Evolutionary conservation across 2,797 vertebrate species (phyloP).

Genomic region (Mastacembelus armatus): DNA sequence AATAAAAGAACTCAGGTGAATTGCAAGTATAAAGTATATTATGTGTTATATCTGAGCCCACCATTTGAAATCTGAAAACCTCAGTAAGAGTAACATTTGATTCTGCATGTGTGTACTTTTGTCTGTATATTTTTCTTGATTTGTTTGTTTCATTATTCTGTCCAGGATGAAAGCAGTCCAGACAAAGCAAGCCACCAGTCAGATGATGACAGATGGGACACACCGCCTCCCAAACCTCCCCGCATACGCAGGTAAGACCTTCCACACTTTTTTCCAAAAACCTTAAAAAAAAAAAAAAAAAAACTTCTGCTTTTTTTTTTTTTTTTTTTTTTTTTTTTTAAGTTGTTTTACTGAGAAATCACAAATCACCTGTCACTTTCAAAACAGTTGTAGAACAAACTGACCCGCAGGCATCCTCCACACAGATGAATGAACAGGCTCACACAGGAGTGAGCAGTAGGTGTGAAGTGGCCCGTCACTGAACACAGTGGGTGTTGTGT

Average conservation of each 20-base stretch:
- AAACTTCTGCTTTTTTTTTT: background rate
- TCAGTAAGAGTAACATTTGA: background rate
- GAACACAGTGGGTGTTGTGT: constrained; percentile 36
- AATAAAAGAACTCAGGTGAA: background rate
- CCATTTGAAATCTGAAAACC: background rate
- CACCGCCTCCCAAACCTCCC: constrained; percentile 96
- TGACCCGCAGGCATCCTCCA: background rate
- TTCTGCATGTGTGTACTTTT: background rate
- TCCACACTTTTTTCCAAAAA: too few species aligned
- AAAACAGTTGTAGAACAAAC: background rate
- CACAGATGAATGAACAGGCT: constrained; percentile 43
- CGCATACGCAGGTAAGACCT: constrained; percentile 91
- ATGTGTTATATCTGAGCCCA: background rate
- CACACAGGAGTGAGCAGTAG: constrained; percentile 24
- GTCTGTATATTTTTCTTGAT: background rate
- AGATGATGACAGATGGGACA: constrained; percentile 90
- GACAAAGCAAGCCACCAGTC: constrained; percentile 86
- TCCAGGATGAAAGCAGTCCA: constrained; percentile 90
- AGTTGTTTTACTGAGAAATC: background rate
- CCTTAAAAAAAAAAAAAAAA: too few species aligned
- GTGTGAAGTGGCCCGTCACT: constrained; percentile 27
- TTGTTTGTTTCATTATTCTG: too few species aligned
- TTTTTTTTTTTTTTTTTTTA: background rate
- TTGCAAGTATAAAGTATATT: background rate
- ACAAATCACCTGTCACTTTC: background rate